Evolutionary conservation across 2,888 invertebrate species (phyloP).

Genomic region (Amiota minor): DNA sequence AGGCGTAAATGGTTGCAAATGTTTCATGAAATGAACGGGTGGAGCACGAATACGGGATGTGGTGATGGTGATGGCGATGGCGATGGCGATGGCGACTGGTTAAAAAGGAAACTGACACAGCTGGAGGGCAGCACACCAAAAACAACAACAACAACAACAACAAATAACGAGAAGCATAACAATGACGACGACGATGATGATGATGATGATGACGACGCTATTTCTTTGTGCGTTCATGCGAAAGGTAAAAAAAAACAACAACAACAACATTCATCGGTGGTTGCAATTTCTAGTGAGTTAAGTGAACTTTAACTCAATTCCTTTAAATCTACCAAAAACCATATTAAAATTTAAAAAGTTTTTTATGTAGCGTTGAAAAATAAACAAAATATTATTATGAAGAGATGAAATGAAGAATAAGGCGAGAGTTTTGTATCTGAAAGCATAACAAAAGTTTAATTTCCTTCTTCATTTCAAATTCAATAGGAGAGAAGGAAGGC

Average conservation of each 20-base stretch:
- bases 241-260: conserved; percentile 13
- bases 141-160: conserved; percentile 55
- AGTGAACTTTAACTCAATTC: not conserved
- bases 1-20: conserved; percentile 56
- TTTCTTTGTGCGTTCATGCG: conserved; percentile 22
- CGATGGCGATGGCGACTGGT: conserved; percentile 44
- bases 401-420: no score
- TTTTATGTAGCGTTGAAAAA: not conserved
- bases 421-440: no score
- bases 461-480: not conserved
- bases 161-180: no score
- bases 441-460: conserved; percentile 2
- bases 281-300: not conserved
- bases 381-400: not conserved
- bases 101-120: conserved; percentile 50
- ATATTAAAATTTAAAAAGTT: not conserved
- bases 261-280: not conserved
- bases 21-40: not conserved
- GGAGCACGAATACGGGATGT: not conserved
- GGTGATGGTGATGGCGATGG: conserved; percentile 16
- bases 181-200: not conserved
- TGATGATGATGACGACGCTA: conserved; percentile 15
- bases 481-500: not conserved
- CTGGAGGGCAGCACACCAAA: conserved; percentile 49
- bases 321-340: not conserved